Evolutionary conservation across 1,140 invertebrate species (phyloP).

Genomic region (Drosophila subpulchrella): DNA sequence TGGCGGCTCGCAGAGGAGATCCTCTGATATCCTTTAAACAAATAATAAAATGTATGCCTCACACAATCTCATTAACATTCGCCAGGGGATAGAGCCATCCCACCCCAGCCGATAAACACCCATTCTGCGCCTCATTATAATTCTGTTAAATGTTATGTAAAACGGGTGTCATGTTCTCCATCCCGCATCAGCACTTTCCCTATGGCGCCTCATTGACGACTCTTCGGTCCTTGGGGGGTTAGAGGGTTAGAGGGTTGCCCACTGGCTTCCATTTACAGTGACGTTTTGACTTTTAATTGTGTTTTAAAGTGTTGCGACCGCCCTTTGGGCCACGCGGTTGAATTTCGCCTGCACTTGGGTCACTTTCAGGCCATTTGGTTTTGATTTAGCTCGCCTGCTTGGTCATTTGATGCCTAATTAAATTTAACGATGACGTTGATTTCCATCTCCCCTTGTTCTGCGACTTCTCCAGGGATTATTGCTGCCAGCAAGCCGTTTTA

Average conservation of each 20-base stretch:
- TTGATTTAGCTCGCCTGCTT: conserved; percentile 71
- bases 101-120: conserved; percentile 4
- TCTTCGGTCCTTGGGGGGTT: conserved; percentile 68
- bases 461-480: background rate
- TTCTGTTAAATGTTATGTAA: conserved; percentile 83
- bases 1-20: conserved; percentile 7
- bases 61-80: conserved; percentile 69
- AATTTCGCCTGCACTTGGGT: conserved; percentile 34
- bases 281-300: conserved; percentile 82
- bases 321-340: conserved; percentile 2
- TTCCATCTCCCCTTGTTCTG: conserved; percentile 25
- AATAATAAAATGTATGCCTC: conserved; percentile 45
- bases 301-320: conserved; percentile 71
- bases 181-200: conserved; percentile 10
- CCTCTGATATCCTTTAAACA: conserved; percentile 24
- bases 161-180: conserved; percentile 58
- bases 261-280: conserved; percentile 73
- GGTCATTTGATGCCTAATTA: conserved; percentile 84
- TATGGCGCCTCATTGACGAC: conserved; percentile 65
- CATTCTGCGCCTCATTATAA: conserved; percentile 61
- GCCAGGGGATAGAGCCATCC: conserved; percentile 50
- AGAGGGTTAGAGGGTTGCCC: conserved; percentile 42
- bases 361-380: conserved; percentile 73
- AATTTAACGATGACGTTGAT: conserved; percentile 82
- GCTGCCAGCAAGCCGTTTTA: conserved; percentile 24